Percentiles rank a stretch among this genome's conserved stretches.
phyloP scores from a whole-genome alignment of 2,888 invertebrate genomes.

The Drosophila siamana region DNA sequence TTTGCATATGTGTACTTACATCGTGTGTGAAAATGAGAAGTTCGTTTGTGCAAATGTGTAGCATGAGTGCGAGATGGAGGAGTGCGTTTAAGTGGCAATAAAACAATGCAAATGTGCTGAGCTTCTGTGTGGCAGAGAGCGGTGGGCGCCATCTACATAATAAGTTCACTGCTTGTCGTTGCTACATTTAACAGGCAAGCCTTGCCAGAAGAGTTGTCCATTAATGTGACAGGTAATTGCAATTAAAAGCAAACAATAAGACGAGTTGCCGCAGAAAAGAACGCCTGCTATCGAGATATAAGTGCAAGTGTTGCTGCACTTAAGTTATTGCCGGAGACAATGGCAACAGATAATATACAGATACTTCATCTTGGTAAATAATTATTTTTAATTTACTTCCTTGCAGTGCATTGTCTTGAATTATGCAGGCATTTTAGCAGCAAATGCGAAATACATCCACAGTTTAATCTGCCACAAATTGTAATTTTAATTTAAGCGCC shows the following conservation, averaged over 20 bases:
- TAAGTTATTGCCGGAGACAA: slow-evolving; percentile 51
- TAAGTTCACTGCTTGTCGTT: slow-evolving; percentile 44
- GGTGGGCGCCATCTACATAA: slow-evolving; percentile 44
- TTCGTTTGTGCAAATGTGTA: background rate
- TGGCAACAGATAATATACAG: slow-evolving; percentile 7
- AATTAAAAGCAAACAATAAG: slow-evolving; percentile 69
- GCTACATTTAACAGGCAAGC: slow-evolving; percentile 51
- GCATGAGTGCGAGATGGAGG: background rate
- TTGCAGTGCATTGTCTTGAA: background rate
- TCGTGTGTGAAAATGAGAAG: slow-evolving; percentile 41
- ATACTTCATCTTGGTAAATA: background rate
- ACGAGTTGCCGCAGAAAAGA: slow-evolving; percentile 18
- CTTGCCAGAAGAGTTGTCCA: slow-evolving; percentile 55
- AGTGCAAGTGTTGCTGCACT: slow-evolving; percentile 16
- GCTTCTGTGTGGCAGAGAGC: slow-evolving; percentile 1
- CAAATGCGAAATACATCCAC: too few species aligned
- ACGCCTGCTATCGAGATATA: slow-evolving; percentile 22
- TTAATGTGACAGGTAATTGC: slow-evolving; percentile 78
- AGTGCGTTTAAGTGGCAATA: slow-evolving; percentile 71
- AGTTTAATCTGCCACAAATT: too few species aligned
- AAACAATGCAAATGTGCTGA: slow-evolving; percentile 64
- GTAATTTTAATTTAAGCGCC: background rate
- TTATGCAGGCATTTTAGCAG: too few species aligned
- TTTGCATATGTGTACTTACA: slow-evolving; percentile 12
- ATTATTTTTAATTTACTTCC: background rate